These are phyloP conservation scores for Morpho deidamia DNA, from an alignment of 2,888 invertebrate species.

Conservation along the genomic window DNA sequence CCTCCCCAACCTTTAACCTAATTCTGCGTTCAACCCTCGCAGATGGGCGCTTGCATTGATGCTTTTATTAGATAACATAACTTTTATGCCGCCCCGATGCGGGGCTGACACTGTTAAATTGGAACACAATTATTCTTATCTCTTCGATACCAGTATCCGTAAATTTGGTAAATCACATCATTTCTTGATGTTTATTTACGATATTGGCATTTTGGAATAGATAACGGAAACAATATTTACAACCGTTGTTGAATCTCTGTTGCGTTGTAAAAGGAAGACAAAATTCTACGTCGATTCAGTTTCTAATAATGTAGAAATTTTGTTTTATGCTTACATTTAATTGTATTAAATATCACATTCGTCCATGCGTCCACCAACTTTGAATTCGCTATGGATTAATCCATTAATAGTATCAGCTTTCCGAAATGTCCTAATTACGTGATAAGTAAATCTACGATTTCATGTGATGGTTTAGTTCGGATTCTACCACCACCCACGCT, in stretches of 20 bases:
- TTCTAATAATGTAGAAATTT: neutral
- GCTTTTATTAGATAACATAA: conserved; percentile 51
- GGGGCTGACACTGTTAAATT: conserved; percentile 34
- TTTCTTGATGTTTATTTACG: conserved; percentile 33
- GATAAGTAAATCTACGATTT: conserved; percentile 27
- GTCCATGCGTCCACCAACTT: no score
- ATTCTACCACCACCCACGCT: conserved; percentile 57
- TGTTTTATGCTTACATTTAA: no score
- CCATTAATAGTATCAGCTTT: conserved; percentile 8
- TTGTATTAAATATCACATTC: no score
- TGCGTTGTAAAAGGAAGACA: neutral
- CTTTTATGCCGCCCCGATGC: conserved; percentile 32
- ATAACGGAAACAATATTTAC: conserved; percentile 14
- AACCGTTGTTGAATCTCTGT: conserved; percentile 5
- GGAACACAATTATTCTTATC: conserved; percentile 34
- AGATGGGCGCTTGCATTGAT: conserved; percentile 48
- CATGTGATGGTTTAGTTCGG: conserved; percentile 40
- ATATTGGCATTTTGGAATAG: conserved; percentile 27
- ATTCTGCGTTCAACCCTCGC: conserved; percentile 52
- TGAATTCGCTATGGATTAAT: no score
- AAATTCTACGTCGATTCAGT: conserved; percentile 3
- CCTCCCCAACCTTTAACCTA: conserved; percentile 62
- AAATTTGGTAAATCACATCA: conserved; percentile 34
- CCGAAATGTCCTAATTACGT: conserved; percentile 18
- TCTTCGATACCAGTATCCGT: conserved; percentile 25